These are phyloP conservation scores for Solea senegalensis DNA, from an alignment of 2,113 vertebrate genomes.

Conservation along the genomic window DNA sequence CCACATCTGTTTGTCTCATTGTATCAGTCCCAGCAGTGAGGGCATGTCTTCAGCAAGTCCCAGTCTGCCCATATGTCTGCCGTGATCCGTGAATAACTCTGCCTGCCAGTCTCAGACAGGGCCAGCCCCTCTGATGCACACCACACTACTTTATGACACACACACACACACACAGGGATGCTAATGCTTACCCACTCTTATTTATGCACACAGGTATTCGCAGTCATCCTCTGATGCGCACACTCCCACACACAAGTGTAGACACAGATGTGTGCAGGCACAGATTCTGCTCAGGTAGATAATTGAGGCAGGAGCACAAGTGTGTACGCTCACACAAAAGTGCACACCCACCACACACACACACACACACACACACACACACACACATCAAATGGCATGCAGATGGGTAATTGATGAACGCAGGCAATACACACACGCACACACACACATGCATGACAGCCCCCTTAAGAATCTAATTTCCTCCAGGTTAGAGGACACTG, in stretches of 20 bases:
- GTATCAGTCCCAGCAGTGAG: conserved; percentile 72
- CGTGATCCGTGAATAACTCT: conserved; percentile 79
- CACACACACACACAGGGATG: conserved; percentile 27
- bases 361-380: conserved; percentile 1
- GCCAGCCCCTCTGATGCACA: conserved; percentile 54
- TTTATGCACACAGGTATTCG: conserved; percentile 64
- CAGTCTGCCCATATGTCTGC: conserved; percentile 77
- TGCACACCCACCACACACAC: conserved; percentile 16
- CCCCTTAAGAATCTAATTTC: conserved; percentile 48
- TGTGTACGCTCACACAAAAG: conserved; percentile 14
- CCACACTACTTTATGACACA: conserved; percentile 29
- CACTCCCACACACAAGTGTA: conserved; percentile 45
- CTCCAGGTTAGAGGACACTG: conserved; percentile 59
- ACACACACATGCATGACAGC: not conserved
- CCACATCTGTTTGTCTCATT: conserved; percentile 71
- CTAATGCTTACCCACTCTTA: conserved; percentile 44
- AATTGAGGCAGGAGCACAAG: conserved; percentile 52
- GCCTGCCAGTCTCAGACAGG: conserved; percentile 69
- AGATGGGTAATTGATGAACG: conserved; percentile 67
- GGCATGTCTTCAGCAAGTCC: conserved; percentile 68
- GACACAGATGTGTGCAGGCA: conserved; percentile 46
- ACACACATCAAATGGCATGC: conserved; percentile 46
- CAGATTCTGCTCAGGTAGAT: conserved; percentile 63
- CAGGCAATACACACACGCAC: conserved; percentile 19
- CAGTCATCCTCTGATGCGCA: conserved; percentile 46